Percentiles rank a stretch among this genome's conserved stretches.
Conservation (phyloP, 2,113 vertebrate species). For the Pluvialis apricaria region DNA sequence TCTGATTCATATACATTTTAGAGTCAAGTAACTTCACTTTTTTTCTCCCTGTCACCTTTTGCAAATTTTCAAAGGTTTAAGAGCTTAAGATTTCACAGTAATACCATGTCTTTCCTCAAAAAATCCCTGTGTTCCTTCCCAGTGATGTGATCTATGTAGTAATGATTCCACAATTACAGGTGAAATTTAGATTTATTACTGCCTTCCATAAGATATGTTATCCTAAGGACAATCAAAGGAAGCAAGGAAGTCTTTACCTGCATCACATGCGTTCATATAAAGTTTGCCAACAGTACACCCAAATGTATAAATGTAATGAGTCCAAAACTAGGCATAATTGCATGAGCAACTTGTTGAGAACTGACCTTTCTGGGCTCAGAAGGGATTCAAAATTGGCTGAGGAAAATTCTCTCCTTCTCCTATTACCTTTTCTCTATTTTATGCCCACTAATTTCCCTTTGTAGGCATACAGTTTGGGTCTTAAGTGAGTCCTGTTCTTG, state of each 20-base stretch:
- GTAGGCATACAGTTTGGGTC: not conserved
- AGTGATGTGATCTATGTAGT: not conserved
- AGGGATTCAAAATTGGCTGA: not conserved
- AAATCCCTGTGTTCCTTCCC: not conserved
- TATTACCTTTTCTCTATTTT: not conserved
- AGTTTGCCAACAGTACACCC: not conserved
- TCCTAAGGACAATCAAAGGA: not conserved
- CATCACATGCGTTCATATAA: not conserved
- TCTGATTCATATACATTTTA: not conserved
- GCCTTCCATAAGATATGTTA: not conserved
- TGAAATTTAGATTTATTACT: not conserved
- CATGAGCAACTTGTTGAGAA: not conserved
- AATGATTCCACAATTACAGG: not conserved
- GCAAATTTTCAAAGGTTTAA: not conserved
- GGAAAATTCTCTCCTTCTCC: not conserved
- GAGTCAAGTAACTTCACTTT: not conserved
- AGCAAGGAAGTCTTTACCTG: not conserved
- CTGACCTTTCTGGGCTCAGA: not conserved
- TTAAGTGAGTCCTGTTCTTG: not conserved
- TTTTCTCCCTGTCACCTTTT: not conserved
- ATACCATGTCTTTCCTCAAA: not conserved
- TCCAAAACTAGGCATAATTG: not conserved
- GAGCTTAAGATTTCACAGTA: not conserved
- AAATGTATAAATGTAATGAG: not conserved
- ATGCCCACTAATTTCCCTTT: not conserved